Conservation (phyloP, 2,797 vertebrate species). For the Halcyon leucocephala region DNA sequence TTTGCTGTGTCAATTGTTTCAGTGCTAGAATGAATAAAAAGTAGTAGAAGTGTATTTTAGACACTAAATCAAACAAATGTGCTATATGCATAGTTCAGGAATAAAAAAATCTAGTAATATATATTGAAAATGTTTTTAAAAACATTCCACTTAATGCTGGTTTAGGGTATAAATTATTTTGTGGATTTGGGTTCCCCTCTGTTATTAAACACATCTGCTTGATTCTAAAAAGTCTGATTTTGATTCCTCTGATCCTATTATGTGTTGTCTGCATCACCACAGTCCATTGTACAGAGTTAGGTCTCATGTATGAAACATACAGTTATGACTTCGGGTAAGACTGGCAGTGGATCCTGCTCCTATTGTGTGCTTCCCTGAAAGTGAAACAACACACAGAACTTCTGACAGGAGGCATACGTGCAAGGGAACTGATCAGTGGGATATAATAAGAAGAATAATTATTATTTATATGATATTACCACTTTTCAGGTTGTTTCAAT, state of each 20-base stretch:
- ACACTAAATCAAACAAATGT: conserved; percentile 49
- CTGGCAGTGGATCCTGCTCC: background rate
- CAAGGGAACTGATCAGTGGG: background rate
- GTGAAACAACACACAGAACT: background rate
- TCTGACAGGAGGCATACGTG: background rate
- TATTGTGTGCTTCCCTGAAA: background rate
- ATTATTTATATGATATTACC: background rate
- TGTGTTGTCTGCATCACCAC: background rate
- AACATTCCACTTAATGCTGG: background rate
- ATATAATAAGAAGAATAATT: background rate
- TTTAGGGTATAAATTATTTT: conserved; percentile 14
- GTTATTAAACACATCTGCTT: conserved; percentile 19
- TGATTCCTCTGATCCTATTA: background rate
- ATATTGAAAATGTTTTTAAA: conserved; percentile 41
- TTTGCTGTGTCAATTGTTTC: conserved; percentile 22
- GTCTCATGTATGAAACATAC: background rate
- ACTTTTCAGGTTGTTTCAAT: background rate
- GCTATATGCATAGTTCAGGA: conserved; percentile 8
- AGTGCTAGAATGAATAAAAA: conserved; percentile 19
- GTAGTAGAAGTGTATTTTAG: conserved; percentile 46
- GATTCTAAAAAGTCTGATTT: background rate
- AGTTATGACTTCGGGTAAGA: background rate
- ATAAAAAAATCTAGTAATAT: conserved; percentile 32
- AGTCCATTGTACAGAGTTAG: background rate
- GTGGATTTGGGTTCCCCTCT: background rate